Percentiles rank a stretch among this genome's conserved stretches.
Evolutionary conservation across 2,888 invertebrate species (phyloP).

Genomic region (Morpho achilles): DNA sequence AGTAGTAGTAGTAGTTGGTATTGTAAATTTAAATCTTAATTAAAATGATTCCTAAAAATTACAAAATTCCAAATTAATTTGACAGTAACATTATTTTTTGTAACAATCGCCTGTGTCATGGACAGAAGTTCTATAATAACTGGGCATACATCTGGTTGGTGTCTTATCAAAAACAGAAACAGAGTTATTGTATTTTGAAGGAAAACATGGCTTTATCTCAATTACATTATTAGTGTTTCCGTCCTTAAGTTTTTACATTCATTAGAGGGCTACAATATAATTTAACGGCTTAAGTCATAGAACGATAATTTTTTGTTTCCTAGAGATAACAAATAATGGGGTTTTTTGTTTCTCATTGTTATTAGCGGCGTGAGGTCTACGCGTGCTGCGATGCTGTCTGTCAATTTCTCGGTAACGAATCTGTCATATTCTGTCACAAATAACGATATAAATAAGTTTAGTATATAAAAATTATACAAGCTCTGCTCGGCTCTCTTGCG

Average conservation of each 20-base stretch:
- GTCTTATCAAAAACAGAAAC: slow-evolving; percentile 63
- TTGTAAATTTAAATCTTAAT: no score
- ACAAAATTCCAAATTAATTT: no score
- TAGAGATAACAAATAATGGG: slow-evolving; percentile 34
- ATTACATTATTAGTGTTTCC: slow-evolving; percentile 56
- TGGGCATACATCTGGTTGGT: slow-evolving; percentile 59
- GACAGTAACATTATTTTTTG: background rate
- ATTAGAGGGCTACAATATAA: slow-evolving; percentile 39
- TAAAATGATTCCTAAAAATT: no score
- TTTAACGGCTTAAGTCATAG: slow-evolving; percentile 38
- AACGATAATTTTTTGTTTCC: slow-evolving; percentile 35
- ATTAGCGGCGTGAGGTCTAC: slow-evolving; percentile 18
- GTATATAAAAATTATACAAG: no score
- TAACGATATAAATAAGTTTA: no score
- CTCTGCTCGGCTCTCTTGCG: no score
- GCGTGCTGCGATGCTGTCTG: slow-evolving; percentile 9
- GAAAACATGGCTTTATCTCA: slow-evolving; percentile 63
- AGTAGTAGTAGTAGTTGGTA: no score
- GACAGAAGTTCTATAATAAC: slow-evolving; percentile 32
- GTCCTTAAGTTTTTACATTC: slow-evolving; percentile 53
- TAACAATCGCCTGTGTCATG: slow-evolving; percentile 31
- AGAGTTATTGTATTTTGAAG: slow-evolving; percentile 60
- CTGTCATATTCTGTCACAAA: background rate
- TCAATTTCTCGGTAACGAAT: slow-evolving; percentile 7
- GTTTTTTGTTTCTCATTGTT: slow-evolving; percentile 12